phyloP scores from a whole-genome alignment of 53 echinoderm and acorn worm species.

The Actinopyga echinites region DNA sequence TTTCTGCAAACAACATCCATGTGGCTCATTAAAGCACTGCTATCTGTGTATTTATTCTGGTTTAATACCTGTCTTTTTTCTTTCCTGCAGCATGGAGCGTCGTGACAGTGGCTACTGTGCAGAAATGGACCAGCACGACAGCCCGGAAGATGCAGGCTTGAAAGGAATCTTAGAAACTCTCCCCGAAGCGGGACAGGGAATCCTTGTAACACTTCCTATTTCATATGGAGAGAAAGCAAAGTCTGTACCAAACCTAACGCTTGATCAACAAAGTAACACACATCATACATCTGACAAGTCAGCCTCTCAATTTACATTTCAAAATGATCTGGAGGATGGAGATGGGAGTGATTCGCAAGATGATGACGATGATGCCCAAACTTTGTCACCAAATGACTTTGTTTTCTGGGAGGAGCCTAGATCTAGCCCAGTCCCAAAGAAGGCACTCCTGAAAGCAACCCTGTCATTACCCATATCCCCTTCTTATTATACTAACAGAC shows the following conservation, averaged over 20 bases:
- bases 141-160: background rate
- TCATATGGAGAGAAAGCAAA: background rate
- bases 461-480: constrained; percentile 10
- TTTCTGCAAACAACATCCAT: too few species aligned
- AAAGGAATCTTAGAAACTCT: background rate
- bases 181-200: background rate
- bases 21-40: too few species aligned
- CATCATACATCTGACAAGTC: background rate
- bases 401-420: constrained; percentile 11
- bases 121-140: background rate
- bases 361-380: background rate
- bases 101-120: constrained; percentile 29
- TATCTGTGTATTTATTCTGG: too few species aligned
- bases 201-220: background rate
- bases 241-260: too few species aligned
- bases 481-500: too few species aligned
- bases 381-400: background rate
- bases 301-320: too few species aligned
- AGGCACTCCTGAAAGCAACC: constrained; percentile 1
- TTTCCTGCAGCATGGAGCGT: background rate
- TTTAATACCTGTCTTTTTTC: too few species aligned
- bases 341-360: too few species aligned
- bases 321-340: too few species aligned
- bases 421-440: background rate
- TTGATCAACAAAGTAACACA: background rate